phyloP scores from a whole-genome alignment of 2,888 invertebrate species.

The Cancer borealis region DNA sequence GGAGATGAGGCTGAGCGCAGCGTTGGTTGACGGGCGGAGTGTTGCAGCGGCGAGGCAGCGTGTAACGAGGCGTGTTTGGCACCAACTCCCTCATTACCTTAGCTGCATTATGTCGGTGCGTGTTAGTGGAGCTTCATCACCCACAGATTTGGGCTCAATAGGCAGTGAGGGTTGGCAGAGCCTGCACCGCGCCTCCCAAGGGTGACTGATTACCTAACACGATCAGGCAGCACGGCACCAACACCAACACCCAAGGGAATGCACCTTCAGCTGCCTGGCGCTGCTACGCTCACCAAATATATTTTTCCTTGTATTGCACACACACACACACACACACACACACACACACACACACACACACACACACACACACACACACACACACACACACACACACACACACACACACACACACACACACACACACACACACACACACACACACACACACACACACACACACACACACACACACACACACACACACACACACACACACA shows the following conservation, averaged over 20 bases:
- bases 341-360: too few relatives aligned
- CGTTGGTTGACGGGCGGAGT: not conserved
- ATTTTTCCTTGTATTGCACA: not conserved
- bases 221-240: not conserved
- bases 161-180: not conserved
- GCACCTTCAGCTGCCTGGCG: not conserved
- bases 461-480: too few relatives aligned
- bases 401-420: too few relatives aligned
- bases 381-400: too few relatives aligned
- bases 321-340: too few relatives aligned
- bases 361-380: too few relatives aligned
- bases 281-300: not conserved
- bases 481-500: too few relatives aligned
- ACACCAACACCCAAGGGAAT: not conserved
- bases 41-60: not conserved
- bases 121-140: not conserved
- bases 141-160: not conserved
- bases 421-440: too few relatives aligned
- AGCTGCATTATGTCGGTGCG: not conserved
- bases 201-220: not conserved
- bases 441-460: too few relatives aligned
- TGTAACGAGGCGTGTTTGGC: not conserved
- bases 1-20: not conserved
- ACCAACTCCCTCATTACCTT: not conserved
- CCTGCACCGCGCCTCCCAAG: not conserved